These are phyloP conservation scores for Malacosoma neustria DNA, from an alignment of 2,888 invertebrate species.

Conservation along the genomic window DNA sequence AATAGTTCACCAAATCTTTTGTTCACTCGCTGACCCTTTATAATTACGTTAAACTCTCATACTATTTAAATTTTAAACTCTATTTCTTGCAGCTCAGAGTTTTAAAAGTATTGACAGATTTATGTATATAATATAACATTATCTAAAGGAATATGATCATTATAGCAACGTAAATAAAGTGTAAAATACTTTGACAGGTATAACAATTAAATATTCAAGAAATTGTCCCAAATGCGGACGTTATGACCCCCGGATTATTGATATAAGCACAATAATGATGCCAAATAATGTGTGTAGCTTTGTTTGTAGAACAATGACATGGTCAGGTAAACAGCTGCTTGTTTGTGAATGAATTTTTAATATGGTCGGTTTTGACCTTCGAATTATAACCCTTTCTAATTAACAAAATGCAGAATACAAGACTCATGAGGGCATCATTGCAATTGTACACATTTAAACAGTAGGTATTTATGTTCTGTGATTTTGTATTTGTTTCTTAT, in stretches of 20 bases:
- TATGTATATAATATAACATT: not conserved
- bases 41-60: not conserved
- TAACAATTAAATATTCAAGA: not conserved
- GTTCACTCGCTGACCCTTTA: constrained; percentile 39
- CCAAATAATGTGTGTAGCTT: constrained; percentile 9
- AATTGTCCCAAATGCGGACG: constrained; percentile 6
- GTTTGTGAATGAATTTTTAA: constrained; percentile 19
- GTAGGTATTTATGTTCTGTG: too few species aligned
- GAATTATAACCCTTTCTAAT: not conserved
- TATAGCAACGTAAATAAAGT: not conserved
- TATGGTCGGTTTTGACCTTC: constrained; percentile 19
- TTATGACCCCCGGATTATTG: constrained; percentile 12
- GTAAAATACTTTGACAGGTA: not conserved
- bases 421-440: too few species aligned
- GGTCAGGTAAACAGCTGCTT: constrained; percentile 49
- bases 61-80: not conserved
- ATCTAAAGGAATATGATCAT: not conserved
- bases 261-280: constrained; percentile 15
- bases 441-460: too few species aligned
- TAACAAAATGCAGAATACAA: too few species aligned
- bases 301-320: constrained; percentile 9
- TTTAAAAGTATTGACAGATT: not conserved
- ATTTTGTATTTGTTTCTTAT: too few species aligned
- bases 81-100: not conserved
- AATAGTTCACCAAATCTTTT: constrained; percentile 18